Evolutionary conservation across 2,888 invertebrate genomes (phyloP).

Genomic region (Deilephila porcellus): DNA sequence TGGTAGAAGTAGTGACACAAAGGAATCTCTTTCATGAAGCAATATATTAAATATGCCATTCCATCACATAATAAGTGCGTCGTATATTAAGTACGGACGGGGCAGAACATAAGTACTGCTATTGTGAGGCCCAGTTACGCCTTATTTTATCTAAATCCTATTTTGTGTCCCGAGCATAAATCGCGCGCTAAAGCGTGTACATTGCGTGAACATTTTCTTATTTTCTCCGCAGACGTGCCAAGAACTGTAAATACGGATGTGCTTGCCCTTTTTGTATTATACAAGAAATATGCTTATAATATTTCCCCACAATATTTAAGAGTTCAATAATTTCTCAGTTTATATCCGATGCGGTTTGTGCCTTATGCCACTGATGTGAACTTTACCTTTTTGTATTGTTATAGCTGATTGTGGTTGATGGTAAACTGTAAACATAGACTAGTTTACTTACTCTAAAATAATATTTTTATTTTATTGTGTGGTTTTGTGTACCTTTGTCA

Average conservation of each 20-base stretch:
- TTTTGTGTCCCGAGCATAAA: constrained; percentile 82
- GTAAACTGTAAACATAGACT: background rate
- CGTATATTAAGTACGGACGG: constrained; percentile 62
- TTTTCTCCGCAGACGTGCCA: constrained; percentile 80
- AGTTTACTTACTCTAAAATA: background rate
- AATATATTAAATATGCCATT: constrained; percentile 37
- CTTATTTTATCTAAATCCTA: constrained; percentile 82
- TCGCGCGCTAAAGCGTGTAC: constrained; percentile 75
- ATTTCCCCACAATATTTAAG: constrained; percentile 32
- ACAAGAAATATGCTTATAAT: constrained; percentile 47
- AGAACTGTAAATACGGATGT: constrained; percentile 76
- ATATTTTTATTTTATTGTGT: background rate
- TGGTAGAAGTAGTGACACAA: background rate
- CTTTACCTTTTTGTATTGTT: constrained; percentile 11
- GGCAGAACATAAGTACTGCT: constrained; percentile 54
- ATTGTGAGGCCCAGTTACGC: constrained; percentile 65
- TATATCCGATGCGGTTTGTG: background rate
- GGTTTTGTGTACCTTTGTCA: too few species aligned
- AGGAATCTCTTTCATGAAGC: constrained; percentile 14
- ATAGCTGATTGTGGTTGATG: background rate
- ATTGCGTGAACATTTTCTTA: constrained; percentile 82
- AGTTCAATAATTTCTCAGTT: constrained; percentile 24
- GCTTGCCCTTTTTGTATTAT: constrained; percentile 55
- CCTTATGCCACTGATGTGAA: background rate
- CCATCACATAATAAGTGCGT: constrained; percentile 56